phyloP scores from a whole-genome alignment of 2,888 invertebrate species.

The Elegia similella region DNA sequence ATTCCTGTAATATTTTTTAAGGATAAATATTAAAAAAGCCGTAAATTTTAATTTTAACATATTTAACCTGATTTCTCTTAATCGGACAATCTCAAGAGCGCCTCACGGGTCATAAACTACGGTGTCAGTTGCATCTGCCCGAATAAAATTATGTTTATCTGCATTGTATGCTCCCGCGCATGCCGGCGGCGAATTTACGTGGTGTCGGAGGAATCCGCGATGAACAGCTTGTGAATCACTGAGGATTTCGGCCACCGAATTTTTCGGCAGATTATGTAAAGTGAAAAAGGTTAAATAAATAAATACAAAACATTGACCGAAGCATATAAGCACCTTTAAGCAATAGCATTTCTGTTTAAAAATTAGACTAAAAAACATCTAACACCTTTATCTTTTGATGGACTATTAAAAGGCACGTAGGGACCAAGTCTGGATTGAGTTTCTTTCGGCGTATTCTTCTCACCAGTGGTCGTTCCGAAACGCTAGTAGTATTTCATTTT shows the following conservation, averaged over 20 bases:
- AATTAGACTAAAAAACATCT: too few relatives aligned
- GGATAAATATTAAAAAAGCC: background rate
- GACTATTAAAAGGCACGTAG: too few relatives aligned
- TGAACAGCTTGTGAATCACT: conserved; percentile 35
- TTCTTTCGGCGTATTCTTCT: too few relatives aligned
- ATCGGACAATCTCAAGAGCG: conserved; percentile 5
- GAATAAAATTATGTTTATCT: conserved; percentile 17
- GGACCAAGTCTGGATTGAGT: too few relatives aligned
- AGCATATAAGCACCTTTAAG: too few relatives aligned
- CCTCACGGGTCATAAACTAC: conserved; percentile 13
- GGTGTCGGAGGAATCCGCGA: conserved; percentile 34
- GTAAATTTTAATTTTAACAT: background rate
- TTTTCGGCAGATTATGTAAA: background rate
- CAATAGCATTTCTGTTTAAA: too few relatives aligned
- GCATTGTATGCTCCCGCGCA: conserved; percentile 23
- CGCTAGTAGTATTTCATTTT: too few relatives aligned
- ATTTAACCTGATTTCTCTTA: background rate
- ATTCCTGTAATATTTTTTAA: too few relatives aligned
- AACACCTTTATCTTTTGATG: too few relatives aligned
- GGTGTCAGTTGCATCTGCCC: conserved; percentile 5
- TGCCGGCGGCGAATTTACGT: conserved; percentile 29
- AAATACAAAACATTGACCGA: too few relatives aligned
- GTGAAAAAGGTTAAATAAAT: background rate
- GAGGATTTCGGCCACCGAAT: background rate
- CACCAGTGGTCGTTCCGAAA: too few relatives aligned